Base-by-base conservation (phyloP, 2,113 vertebrate genomes). In the Phrynosoma platyrhinos region DNA sequence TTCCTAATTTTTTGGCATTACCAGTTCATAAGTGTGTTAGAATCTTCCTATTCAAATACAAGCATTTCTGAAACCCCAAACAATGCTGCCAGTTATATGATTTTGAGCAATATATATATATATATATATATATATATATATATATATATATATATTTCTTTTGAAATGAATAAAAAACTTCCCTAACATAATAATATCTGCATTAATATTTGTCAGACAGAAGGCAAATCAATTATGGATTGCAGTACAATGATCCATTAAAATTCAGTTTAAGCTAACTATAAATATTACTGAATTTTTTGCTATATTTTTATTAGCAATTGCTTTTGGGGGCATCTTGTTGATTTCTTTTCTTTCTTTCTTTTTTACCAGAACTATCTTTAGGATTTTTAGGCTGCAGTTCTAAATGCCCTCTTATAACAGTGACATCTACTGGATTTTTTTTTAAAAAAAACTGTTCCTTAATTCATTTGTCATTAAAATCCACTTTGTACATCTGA, bases 81-180 rank as follows among this genome's bases (percentile, higher is more conserved):
- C 78, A n/a, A 87, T 81, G 52, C 64, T 92, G 4, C 36, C 3
- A 87, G 75, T 32, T 82, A 83, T 90, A 71, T 9, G 23, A 88
- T 88, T 92, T 91, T 36, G 47, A 84, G n/a, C 62, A 89, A 30
- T 90, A 93, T 10, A n/a, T 74, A 14, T 32, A 36, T 1, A 93
- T 10, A n/a, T 74, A 14, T 32, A 36, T 1, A 30, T 90, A 93
- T 10, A n/a, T 74, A 14, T 32, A 36, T 1, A 30, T 90, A 93
- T 10, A n/a, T 74, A 14, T 32, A 36, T 1, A 30, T 90, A 93
- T 10, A n/a, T 74, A 14, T 32, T 40, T 1, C 12, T 91, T 92
- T 94, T 66, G 25, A 91, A 93, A 93, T 88, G 4, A 89, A 90
- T 75, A 47, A 88, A 93, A 92, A 75, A 32, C 0, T 86, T 90